phyloP scores from a whole-genome alignment of 2,113 vertebrate species.

The Passer montanus region DNA sequence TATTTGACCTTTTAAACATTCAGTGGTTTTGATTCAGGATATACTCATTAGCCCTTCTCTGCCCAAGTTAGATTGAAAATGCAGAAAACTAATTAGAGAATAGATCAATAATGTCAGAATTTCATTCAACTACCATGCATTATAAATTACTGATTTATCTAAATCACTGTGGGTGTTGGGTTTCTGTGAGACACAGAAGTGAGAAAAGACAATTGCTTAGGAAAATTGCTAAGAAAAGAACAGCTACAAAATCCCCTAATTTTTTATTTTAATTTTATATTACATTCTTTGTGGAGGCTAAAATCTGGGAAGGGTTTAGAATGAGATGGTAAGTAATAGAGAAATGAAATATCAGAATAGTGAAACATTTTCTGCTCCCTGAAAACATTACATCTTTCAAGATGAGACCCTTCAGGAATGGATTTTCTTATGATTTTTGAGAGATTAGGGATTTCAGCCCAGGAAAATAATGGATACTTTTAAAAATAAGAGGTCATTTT shows the following conservation, averaged over 20 bases:
- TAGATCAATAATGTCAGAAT: slow-evolving; percentile 27
- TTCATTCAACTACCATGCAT: background rate
- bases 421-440: background rate
- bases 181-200: background rate
- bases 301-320: background rate
- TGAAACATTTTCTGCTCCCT: background rate
- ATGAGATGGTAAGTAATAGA: background rate
- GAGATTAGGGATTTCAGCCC: background rate
- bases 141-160: background rate
- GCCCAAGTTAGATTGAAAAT: background rate
- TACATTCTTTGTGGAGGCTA: background rate
- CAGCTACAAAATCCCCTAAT: background rate
- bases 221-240: background rate
- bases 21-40: background rate
- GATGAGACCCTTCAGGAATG: background rate
- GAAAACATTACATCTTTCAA: background rate
- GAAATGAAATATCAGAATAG: background rate
- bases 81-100: slow-evolving; percentile 18
- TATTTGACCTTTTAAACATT: slow-evolving; percentile 48
- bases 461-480: background rate
- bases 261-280: background rate
- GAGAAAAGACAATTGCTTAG: background rate
- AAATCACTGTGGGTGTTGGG: background rate
- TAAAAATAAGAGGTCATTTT: background rate
- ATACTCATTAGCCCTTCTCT: background rate